Evolutionary conservation across 2,113 vertebrate genomes (phyloP), one percentile per base, ranked within the genome.

Genomic region (Sialia sialis): DNA sequence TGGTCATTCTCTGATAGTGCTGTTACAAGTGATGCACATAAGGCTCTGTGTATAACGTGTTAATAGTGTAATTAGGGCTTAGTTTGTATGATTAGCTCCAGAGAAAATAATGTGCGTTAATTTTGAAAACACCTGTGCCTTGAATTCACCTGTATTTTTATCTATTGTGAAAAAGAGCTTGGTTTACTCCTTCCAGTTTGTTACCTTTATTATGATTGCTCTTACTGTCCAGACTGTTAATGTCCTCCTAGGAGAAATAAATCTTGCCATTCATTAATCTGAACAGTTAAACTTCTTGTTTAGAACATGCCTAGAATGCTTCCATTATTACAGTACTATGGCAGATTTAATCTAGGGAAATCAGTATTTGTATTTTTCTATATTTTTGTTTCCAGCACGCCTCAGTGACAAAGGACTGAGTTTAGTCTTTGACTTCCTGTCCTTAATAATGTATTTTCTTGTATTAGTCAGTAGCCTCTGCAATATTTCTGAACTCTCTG

Each of bases 91-190:
- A 87, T 63, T 94, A 89, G 85, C 93, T 97, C 95, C 96, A 98
- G 98, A 98, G 95, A 98, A 96, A 93, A 93, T 20, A 86, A 80
- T 68, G 56, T 69, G 54, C 93, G 52, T 94, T 94, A 54, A 77
- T 75, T 95, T 79, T 77, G 49, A 94, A 89, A 96, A 95, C 77
- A 90, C 69, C 46, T 38, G 89, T 96, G 94, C 93, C 95, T 97
- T 96, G 87, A 95, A 91, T 96, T 97, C 87, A 73, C 43, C 69
- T 90, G 0, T 70, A 34, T 91, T 88, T 94, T 87, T 66, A 85
- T 90, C 84, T 83, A 0, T 89, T 69, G 59, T 74, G 58, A 74
- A 69, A 76, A 66, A 93, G 38, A 87, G 59, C 36, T 83, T 83
- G 44, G 51, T 74, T 91, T 85, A 75, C 59, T 93, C 39, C 22